These are phyloP conservation scores for Dolichomitus sp. DNA, from an alignment of 2,888 invertebrate species.

Conservation along the genomic window DNA sequence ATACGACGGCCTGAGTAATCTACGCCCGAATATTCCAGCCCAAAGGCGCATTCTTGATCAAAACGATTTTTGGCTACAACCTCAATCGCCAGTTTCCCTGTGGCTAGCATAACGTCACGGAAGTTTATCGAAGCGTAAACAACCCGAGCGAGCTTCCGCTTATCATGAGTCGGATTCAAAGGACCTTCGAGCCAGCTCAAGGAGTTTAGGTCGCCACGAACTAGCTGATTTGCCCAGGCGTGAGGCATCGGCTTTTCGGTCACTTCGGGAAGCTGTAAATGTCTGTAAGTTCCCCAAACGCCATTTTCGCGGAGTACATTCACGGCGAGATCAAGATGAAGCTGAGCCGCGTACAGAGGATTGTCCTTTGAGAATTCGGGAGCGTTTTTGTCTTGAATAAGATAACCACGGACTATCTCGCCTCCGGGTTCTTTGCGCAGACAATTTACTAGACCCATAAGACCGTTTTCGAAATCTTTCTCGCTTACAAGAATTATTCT, in stretches of 20 bases:
- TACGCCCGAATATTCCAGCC: conserved; percentile 90
- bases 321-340: conserved; percentile 91
- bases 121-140: conserved; percentile 96
- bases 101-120: conserved; percentile 97
- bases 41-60: conserved; percentile 90
- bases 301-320: conserved; percentile 89
- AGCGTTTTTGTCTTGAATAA: conserved; percentile 88
- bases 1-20: conserved; percentile 85
- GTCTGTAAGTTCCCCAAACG: conserved; percentile 94
- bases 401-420: conserved; percentile 88
- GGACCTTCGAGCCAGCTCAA: conserved; percentile 94
- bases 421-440: conserved; percentile 92
- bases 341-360: conserved; percentile 90
- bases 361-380: conserved; percentile 90
- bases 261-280: conserved; percentile 89
- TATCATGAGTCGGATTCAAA: conserved; percentile 74
- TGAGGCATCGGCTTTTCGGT: conserved; percentile 88
- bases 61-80: conserved; percentile 90
- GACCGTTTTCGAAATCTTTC: conserved; percentile 87
- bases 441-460: conserved; percentile 96
- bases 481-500: conserved; percentile 88
- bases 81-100: conserved; percentile 95
- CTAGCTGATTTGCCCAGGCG: conserved; percentile 92
- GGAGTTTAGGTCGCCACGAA: conserved; percentile 95
- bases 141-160: conserved; percentile 87